A percentile compares a stretch with the other conserved stretches of the same genome.
phyloP scores from a whole-genome alignment of 2,113 vertebrate genomes.

The Arvicanthis niloticus region DNA sequence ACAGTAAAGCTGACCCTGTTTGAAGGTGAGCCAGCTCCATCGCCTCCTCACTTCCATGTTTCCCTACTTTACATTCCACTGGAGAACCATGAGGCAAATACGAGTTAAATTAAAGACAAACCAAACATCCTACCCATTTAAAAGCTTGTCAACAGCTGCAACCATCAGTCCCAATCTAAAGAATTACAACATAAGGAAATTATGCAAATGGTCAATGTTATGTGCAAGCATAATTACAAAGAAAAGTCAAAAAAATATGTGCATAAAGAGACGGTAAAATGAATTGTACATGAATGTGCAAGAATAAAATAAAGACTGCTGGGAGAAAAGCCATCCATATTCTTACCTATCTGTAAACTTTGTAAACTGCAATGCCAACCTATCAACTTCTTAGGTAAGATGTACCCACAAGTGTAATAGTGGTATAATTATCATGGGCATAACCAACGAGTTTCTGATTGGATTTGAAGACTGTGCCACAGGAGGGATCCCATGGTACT shows the following conservation, averaged over 20 bases:
- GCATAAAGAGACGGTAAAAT: not conserved
- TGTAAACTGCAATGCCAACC: not conserved
- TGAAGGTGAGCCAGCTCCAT: too few species aligned
- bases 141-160: slow-evolving; percentile 35
- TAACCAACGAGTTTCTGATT: not conserved
- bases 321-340: not conserved
- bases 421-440: not conserved
- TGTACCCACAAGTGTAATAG: not conserved
- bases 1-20: too few species aligned
- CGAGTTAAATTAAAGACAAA: slow-evolving; percentile 34
- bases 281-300: not conserved
- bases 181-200: slow-evolving; percentile 16
- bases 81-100: not conserved
- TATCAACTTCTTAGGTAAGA: not conserved
- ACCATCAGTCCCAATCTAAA: not conserved
- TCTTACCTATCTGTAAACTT: not conserved
- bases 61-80: not conserved
- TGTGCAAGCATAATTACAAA: not conserved
- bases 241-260: not conserved
- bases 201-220: not conserved
- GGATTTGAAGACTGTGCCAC: not conserved
- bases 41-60: not conserved
- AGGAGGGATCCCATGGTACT: not conserved
- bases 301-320: not conserved
- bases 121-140: not conserved